Percentiles rank a stretch among this genome's conserved stretches.
Evolutionary conservation across 2,113 vertebrate species (phyloP).

Genomic region (Heliornis fulica): DNA sequence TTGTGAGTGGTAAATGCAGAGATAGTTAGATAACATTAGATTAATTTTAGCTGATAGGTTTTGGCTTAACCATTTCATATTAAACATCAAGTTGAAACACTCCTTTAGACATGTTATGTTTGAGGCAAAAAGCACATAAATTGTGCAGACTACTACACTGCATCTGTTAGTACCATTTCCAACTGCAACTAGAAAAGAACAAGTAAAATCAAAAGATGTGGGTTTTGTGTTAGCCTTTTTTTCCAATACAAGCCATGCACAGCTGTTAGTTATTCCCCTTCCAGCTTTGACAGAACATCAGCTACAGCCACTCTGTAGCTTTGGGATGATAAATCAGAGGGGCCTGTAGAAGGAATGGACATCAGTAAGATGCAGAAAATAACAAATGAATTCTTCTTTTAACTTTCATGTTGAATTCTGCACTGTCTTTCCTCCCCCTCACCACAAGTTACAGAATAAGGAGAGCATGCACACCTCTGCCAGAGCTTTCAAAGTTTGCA

Average conservation of each 20-base stretch:
- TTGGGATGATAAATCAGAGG: slow-evolving; percentile 47
- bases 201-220: not conserved
- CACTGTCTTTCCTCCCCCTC: not conserved
- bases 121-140: not conserved
- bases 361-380: slow-evolving; percentile 7
- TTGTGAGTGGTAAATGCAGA: not conserved
- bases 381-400: slow-evolving; percentile 10
- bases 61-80: not conserved
- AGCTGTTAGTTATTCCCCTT: slow-evolving; percentile 49
- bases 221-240: not conserved
- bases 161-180: not conserved
- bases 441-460: not conserved
- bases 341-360: not conserved
- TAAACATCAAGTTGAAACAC: not conserved
- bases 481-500: not conserved
- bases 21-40: not conserved
- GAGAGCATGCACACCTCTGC: not conserved
- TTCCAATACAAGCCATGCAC: not conserved
- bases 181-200: not conserved
- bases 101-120: not conserved
- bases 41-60: not conserved
- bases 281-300: slow-evolving; percentile 34
- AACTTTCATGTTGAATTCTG: slow-evolving; percentile 16
- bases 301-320: not conserved
- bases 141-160: not conserved